Evolutionary conservation across 2,888 invertebrate genomes (phyloP), one percentile per base, ranked within the genome.

Genomic region (Tholera decimalis): DNA sequence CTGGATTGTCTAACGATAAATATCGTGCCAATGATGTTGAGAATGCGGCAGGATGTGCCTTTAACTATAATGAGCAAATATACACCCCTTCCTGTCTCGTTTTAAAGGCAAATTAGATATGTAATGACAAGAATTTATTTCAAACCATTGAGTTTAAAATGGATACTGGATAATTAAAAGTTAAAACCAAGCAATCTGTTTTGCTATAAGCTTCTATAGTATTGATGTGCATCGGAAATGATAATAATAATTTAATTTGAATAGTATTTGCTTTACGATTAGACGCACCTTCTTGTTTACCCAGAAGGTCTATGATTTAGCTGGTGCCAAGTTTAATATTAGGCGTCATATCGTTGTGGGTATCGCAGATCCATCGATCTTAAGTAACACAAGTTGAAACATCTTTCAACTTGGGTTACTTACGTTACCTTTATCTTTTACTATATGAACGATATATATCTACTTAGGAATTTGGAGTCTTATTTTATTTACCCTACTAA

Each of bases 1-100:
- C 55, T 57, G 59, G 70, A 67, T 64, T 61, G 72, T 64, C 67
- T 78, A 65, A 61, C 73, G 59, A 75, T 82, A 77, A 80, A 80
- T 72, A 70, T 77, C 55, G 33, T 68, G 30, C 43, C 43, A 46
- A 70, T 76, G 58, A 49, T 65, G 66, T 60, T 35, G 50, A 49
- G 46, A 68, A 62, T 66, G 79, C 51, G 43, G 49, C 75, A 66
- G 67, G 67, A 73, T 61, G 74, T 62, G 18, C n/a, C 41, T 58
- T 74, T 61, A 74, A 67, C 61, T 61, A 74, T 75, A 74, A 74
- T 74, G 68, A 78, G 60, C 59, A 57, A 63, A 57, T 46, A 37
- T 57, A 43, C 49, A 58, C 54, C 65, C 43, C 54, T 47, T 73
- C 49, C 22, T 73, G 26, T 54, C 43, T 73, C 43, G 39, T 63